Evolutionary conservation across 1,140 invertebrate species (phyloP).

Genomic region (Drosophila repletoides): DNA sequence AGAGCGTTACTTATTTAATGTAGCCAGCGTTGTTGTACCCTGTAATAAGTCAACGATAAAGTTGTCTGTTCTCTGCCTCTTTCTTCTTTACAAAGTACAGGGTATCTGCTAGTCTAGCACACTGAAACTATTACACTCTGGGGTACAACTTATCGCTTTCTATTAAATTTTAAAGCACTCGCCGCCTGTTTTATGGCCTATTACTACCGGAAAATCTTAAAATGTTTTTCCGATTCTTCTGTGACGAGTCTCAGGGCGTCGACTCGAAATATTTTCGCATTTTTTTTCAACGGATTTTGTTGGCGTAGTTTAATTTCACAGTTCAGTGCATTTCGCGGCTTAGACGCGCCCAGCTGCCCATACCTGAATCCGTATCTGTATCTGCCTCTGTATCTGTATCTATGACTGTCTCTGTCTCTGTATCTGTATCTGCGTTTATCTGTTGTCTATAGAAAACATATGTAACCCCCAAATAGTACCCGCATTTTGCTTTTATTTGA

Average conservation of each 20-base stretch:
- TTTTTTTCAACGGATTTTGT: slow-evolving; percentile 7
- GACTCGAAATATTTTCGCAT: no score
- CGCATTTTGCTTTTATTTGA: slow-evolving; percentile 1
- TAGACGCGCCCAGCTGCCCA: slow-evolving; percentile 64
- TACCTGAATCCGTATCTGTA: slow-evolving; percentile 4
- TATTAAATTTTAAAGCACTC: no score
- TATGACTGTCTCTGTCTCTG: neutral
- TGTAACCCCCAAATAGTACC: slow-evolving; percentile 11
- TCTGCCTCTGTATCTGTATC: neutral
- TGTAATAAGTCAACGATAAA: no score
- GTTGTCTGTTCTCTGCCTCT: no score
- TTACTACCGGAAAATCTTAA: no score
- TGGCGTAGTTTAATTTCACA: slow-evolving; percentile 74
- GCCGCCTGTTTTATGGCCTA: no score
- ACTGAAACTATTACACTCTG: no score
- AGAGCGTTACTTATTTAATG: slow-evolving; percentile 36
- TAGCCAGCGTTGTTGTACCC: neutral
- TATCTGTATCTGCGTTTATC: neutral
- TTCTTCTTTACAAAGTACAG: no score
- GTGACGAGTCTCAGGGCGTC: no score
- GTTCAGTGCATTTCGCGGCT: slow-evolving; percentile 69
- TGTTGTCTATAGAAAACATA: slow-evolving; percentile 19
- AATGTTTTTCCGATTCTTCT: no score
- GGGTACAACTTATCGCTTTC: no score
- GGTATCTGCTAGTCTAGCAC: no score